phyloP scores from a whole-genome alignment of 1,140 invertebrate species.

The Pantala flavescens region DNA sequence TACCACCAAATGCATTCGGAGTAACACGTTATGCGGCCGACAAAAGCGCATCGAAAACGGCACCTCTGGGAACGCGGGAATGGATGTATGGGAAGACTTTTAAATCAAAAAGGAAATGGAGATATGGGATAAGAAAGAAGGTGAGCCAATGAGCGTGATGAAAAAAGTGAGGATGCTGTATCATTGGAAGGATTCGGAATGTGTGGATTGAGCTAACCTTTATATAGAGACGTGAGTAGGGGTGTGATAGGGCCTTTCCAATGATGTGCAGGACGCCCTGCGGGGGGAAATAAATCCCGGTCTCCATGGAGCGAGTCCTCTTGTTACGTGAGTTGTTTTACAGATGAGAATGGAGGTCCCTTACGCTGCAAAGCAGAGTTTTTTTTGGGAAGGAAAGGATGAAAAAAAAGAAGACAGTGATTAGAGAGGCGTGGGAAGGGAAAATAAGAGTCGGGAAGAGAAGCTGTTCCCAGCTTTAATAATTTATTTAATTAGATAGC shows the following conservation, averaged over 20 bases:
- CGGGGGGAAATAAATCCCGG: conserved; percentile 6
- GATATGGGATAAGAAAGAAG: background rate
- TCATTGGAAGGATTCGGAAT: background rate
- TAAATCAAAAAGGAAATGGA: background rate
- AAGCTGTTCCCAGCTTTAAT: too few relatives aligned
- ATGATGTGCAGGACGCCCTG: background rate
- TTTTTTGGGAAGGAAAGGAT: too few relatives aligned
- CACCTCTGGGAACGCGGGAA: too few relatives aligned
- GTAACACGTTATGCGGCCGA: too few relatives aligned
- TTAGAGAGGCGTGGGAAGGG: too few relatives aligned
- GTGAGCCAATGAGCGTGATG: background rate
- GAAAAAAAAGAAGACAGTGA: too few relatives aligned
- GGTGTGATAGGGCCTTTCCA: background rate
- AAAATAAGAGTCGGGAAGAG: too few relatives aligned
- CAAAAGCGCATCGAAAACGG: too few relatives aligned
- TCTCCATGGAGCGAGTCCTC: conserved; percentile 2
- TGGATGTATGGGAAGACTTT: too few relatives aligned
- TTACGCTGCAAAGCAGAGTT: background rate
- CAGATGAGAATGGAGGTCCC: conserved; percentile 3
- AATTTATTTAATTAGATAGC: too few relatives aligned
- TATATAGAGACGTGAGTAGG: background rate
- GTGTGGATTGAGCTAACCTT: background rate
- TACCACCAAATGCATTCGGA: too few relatives aligned
- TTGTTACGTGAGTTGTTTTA: conserved; percentile 6
- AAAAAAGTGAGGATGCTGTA: background rate